phyloP scores from a whole-genome alignment of 2,888 invertebrate genomes.

The Acheta domesticus region DNA sequence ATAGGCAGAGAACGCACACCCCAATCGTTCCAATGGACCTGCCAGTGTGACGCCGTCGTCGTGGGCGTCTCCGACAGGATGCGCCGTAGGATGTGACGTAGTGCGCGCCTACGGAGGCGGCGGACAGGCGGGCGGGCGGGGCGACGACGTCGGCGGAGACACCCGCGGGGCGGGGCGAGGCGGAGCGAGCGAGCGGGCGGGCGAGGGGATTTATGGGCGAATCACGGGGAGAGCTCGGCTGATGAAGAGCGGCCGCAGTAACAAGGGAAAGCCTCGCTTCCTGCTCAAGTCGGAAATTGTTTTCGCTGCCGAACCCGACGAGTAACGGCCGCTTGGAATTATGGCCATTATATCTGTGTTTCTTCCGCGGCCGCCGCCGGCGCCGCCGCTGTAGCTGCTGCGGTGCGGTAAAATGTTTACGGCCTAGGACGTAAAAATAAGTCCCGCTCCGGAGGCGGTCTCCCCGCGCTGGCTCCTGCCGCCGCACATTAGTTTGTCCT shows the following conservation, averaged over 20 bases:
- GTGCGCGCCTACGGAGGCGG: too few relatives aligned
- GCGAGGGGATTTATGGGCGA: neutral
- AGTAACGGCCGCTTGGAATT: constrained; percentile 18
- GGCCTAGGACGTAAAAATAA: neutral
- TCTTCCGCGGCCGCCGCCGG: neutral
- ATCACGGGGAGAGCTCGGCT: neutral
- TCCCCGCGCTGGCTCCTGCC: neutral
- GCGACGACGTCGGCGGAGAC: neutral
- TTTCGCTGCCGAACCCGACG: neutral
- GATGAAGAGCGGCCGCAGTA: neutral
- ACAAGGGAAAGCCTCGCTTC: neutral
- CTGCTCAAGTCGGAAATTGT: neutral
- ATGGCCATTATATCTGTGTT: neutral
- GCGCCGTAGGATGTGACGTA: too few relatives aligned
- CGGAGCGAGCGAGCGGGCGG: neutral
- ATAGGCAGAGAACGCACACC: too few relatives aligned
- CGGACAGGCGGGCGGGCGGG: neutral
- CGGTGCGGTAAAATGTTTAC: neutral
- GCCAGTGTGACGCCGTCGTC: too few relatives aligned
- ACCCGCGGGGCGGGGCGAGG: neutral
- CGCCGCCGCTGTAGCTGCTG: neutral
- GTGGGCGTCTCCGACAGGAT: too few relatives aligned
- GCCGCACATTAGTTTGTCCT: too few relatives aligned
- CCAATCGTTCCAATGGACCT: too few relatives aligned
- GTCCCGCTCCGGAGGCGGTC: neutral